Conservation (phyloP, 1,140 invertebrate species). For the Drosophila mojavensis region DNA sequence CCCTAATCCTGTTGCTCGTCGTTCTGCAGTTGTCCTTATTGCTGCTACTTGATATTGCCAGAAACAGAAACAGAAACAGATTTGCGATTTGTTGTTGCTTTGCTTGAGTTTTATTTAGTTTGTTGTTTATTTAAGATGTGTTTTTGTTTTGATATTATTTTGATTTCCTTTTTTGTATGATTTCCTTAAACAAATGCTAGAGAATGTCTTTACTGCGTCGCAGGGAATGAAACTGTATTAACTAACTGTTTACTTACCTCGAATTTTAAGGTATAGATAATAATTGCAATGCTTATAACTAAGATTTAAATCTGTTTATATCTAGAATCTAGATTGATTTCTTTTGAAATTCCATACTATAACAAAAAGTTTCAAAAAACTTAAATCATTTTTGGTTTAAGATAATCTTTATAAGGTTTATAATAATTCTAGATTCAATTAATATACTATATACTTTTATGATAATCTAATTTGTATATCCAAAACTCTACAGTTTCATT, state of each 20-base stretch:
- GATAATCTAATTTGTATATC: too few relatives aligned
- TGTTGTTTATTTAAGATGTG: conserved; percentile 8
- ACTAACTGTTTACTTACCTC: too few relatives aligned
- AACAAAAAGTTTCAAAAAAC: too few relatives aligned
- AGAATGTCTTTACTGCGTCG: neutral
- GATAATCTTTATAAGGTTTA: too few relatives aligned
- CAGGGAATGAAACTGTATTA: conserved; percentile 36
- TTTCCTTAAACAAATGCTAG: conserved; percentile 20
- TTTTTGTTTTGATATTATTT: conserved; percentile 4
- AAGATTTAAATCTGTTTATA: too few relatives aligned
- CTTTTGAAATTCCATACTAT: too few relatives aligned
- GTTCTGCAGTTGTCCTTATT: conserved; percentile 27
- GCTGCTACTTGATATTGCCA: conserved; percentile 18
- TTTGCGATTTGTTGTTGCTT: conserved; percentile 36
- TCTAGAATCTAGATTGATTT: too few relatives aligned
- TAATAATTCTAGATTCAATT: too few relatives aligned
- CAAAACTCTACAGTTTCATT: conserved; percentile 33
- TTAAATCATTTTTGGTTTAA: too few relatives aligned
- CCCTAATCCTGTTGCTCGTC: conserved; percentile 11
- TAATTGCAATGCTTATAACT: too few relatives aligned
- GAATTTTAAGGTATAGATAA: too few relatives aligned
- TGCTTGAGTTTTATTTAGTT: conserved; percentile 32
- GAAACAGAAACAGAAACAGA: conserved; percentile 19
- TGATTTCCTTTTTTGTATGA: neutral
- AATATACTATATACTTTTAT: too few relatives aligned